Base-by-base conservation (phyloP, 2,113 vertebrate genomes). In the Fulica atra region DNA sequence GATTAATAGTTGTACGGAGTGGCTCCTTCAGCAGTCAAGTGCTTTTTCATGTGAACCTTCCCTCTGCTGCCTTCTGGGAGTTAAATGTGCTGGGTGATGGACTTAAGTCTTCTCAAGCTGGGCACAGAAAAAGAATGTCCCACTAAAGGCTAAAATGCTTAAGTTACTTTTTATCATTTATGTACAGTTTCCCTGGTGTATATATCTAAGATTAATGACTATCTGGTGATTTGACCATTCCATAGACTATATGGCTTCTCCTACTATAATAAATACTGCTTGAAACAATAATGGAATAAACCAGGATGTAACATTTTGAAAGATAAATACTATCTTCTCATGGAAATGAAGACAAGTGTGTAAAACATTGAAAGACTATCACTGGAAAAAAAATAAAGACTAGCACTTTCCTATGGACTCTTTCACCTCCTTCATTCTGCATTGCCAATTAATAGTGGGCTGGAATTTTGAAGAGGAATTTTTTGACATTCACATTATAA, bases 91-190 rank as follows among this genome's bases (percentile, higher is more conserved):
- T 73, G 78, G 59, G 48, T 92, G 94, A 97, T 96, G 88, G 59
- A 66, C 54, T 91, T 65, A 71, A 91, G 71, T 69, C 66, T 91
- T 93, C 66, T 89, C 71, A 92, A 97, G 86, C 79, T 97, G 93
- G 92, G 91, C 96, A 93, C 92, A 96, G 96, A 93, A 97, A 96
- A 98, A 98, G 96, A 97, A 98, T 98, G 97, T 91, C 86, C 23
- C 68, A 91, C 87, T 85, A 81, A 93, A 73, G 86, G 94, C 84
- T 97, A 78, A 93, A 98, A 98, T 98, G 97, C 97, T 98, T 95
- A 86, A 95, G 94, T 95, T 97, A 95, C 95, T 98, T 94, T 98
- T 98, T 98, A 95, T 97, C 96, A 98, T 98, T 98, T 98, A 98
- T 95, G 98, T 91, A 97, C 95, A 96, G 93, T 98, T 98, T 98